Base-by-base conservation (phyloP, 2,888 invertebrate species). In the Apoderus coryli region DNA sequence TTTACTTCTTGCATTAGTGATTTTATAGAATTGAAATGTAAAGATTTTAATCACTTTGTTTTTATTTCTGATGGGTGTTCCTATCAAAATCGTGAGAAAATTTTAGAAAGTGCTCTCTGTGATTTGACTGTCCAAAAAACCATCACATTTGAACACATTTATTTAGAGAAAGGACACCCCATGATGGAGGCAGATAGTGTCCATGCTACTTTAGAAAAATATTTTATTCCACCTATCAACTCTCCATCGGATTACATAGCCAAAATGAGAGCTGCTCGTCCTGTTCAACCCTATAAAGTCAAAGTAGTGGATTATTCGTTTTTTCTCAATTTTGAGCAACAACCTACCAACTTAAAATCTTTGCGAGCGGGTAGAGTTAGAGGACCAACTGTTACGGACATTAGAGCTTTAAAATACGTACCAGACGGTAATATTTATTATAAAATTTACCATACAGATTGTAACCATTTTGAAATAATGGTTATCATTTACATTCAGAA, bases 21-120 rank as follows among this genome's bases (percentile, higher is more conserved):
- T 14, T 26, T 26, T 14, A 26, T 26, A 11, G n/a, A n/a, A n/a
- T 11, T 5, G 10, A 24, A 24, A 10, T 6, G 10, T 24, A 7
- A 5, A 10, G 7, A 7, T 5, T 24, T 24, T 10, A 24, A 24
- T 6, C 5, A 24, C 5, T 7, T 24, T 24, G 5, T 24, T 24
- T 10, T 24, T n/a, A 10, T 26, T 26, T 26, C n/a, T 10, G 26
- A 26, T 26, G 26, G 26, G 10, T 26, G 26, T 26, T 9, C 26
- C 6, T 26, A 26, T 14, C 26, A 26, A 12, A 26, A 26, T 10
- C 10, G 11, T n/a, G 13, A 26, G 12, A 11, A 5, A 14, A 14
- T 26, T 12, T 26, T 26, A 26, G 14, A 11, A 26, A 26, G 26
- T 11, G 26, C 26, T 14, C 13, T 26, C 6, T 11, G 12, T 12